Conservation (phyloP, 2,797 vertebrate species). For the Orientallactaga sibirica region DNA sequence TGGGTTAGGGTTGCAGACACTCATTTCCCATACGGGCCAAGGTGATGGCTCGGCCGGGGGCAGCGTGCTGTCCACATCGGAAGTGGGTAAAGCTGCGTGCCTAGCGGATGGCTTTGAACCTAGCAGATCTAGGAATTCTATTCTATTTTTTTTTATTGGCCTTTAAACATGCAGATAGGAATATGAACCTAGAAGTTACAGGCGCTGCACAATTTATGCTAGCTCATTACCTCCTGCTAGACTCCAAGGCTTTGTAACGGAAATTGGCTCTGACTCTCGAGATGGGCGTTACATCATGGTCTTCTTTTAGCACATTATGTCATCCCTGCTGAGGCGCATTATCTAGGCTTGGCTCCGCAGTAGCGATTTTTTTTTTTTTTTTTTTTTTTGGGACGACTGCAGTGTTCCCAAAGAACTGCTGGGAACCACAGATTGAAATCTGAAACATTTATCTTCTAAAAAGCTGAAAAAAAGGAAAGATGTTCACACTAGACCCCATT, state of each 20-base stretch:
- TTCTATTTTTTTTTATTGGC: constrained; percentile 47
- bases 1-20: constrained; percentile 70
- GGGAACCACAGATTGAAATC: constrained; percentile 91
- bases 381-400: constrained; percentile 86
- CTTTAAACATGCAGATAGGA: constrained; percentile 76
- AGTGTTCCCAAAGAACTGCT: constrained; percentile 90
- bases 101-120: constrained; percentile 64
- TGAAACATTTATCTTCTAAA: constrained; percentile 89
- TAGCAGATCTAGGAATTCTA: constrained; percentile 80
- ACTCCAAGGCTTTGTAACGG: constrained; percentile 87
- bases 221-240: constrained; percentile 86
- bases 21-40: constrained; percentile 65
- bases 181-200: constrained; percentile 81
- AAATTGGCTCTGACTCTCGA: constrained; percentile 89
- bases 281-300: constrained; percentile 91
- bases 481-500: constrained; percentile 85
- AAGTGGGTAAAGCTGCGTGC: constrained; percentile 36
- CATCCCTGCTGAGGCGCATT: constrained; percentile 91
- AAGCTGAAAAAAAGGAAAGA: constrained; percentile 85
- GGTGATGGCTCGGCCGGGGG: constrained; percentile 79
- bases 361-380: constrained; percentile 80
- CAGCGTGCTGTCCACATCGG: constrained; percentile 51
- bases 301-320: constrained; percentile 93
- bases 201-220: constrained; percentile 84
- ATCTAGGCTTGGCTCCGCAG: constrained; percentile 90